A percentile compares a stretch with the other conserved stretches of the same genome.
Conservation (phyloP, 2,113 vertebrate species). For the Todiramphus chloris region DNA sequence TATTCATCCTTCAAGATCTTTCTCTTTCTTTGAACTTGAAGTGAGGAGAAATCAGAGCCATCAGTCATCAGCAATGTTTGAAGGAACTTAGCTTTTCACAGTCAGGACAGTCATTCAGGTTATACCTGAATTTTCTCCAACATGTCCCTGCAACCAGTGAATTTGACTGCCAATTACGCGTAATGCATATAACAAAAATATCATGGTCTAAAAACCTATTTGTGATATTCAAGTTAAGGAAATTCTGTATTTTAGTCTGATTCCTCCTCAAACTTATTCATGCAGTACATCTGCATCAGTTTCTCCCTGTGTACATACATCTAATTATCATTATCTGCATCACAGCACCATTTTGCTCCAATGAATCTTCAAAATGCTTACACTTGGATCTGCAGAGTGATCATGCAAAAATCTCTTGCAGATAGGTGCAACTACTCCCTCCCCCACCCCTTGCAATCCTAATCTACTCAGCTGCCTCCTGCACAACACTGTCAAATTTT, state of each 20-base stretch:
- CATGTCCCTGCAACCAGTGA: not conserved
- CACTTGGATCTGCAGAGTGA: not conserved
- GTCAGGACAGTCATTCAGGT: not conserved
- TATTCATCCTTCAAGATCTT: not conserved
- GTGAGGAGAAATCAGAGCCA: not conserved
- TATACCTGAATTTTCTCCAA: not conserved
- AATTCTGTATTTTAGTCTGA: not conserved
- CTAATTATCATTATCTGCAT: not conserved
- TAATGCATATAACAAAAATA: not conserved
- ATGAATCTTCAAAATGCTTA: not conserved
- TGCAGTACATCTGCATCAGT: not conserved
- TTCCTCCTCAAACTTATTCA: not conserved
- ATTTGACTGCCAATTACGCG: not conserved
- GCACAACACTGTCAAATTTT: not conserved
- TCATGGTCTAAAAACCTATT: not conserved
- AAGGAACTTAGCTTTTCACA: not conserved
- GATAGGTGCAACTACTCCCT: not conserved
- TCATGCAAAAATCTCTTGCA: not conserved
- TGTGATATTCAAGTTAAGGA: not conserved
- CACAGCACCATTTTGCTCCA: not conserved
- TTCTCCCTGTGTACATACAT: not conserved
- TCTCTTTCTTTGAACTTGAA: not conserved
- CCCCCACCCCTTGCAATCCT: too few species aligned
- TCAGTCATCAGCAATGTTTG: not conserved
- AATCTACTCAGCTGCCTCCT: not conserved